These are phyloP conservation scores for Erebia aethiops DNA, from an alignment of 2,888 invertebrate genomes.

Conservation along the genomic window DNA sequence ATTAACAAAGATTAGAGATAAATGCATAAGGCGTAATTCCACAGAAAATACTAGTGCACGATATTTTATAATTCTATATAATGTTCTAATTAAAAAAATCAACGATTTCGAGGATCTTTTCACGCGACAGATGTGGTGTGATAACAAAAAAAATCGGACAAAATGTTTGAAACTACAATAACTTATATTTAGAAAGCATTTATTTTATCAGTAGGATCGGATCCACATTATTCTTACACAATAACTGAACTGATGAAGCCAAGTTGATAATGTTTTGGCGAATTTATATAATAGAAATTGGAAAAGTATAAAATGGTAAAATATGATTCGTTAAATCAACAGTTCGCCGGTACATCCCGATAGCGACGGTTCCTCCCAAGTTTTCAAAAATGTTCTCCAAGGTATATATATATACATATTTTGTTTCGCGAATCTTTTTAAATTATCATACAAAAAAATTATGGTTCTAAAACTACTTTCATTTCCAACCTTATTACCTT, in stretches of 20 bases:
- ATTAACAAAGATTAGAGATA: too few species aligned
- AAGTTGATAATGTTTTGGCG: constrained; percentile 60
- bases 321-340: constrained; percentile 62
- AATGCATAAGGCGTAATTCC: too few species aligned
- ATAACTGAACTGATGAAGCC: constrained; percentile 42
- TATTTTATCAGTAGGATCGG: constrained; percentile 41
- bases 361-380: constrained; percentile 67
- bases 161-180: background rate
- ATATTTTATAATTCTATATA: too few species aligned
- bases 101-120: constrained; percentile 4
- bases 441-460: background rate
- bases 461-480: background rate
- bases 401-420: constrained; percentile 47
- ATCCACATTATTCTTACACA: constrained; percentile 55
- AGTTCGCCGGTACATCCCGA: constrained; percentile 68
- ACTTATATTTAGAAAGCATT: constrained; percentile 36
- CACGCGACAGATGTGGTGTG: background rate
- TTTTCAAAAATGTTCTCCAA: constrained; percentile 61
- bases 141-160: constrained; percentile 4
- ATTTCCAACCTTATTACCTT: too few species aligned
- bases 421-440: background rate
- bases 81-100: background rate
- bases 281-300: constrained; percentile 74
- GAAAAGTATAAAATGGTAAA: constrained; percentile 78
- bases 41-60: too few species aligned